These are phyloP conservation scores for Eumerus sabulonum DNA, from an alignment of 2,888 invertebrate species.

Conservation along the genomic window DNA sequence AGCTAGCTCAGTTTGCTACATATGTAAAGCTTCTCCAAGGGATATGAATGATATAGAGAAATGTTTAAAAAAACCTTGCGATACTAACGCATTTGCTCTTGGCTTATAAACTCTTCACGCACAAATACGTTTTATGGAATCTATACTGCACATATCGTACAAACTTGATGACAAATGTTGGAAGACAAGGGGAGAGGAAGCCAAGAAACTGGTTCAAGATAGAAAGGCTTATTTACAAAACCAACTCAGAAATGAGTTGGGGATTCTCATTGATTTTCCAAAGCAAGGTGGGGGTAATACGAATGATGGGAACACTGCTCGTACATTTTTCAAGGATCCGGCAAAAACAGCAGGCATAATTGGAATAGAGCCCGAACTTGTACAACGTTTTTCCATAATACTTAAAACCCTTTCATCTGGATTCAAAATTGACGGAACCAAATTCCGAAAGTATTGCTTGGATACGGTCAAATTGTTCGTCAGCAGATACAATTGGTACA, in stretches of 20 bases:
- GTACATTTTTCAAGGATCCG: constrained; percentile 9
- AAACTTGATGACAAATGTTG: constrained; percentile 27
- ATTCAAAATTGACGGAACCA: background rate
- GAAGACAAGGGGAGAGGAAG: constrained; percentile 25
- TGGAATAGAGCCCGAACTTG: constrained; percentile 5
- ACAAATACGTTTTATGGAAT: constrained; percentile 19
- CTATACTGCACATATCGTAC: constrained; percentile 18
- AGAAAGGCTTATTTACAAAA: too few relatives aligned
- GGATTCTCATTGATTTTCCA: constrained; percentile 18
- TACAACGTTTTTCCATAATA: constrained; percentile 2
- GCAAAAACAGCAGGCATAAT: constrained; percentile 19
- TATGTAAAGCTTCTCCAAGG: constrained; percentile 26
- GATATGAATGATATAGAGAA: constrained; percentile 26
- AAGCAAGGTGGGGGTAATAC: constrained; percentile 23
- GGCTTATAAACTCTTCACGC: constrained; percentile 29
- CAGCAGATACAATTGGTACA: too few relatives aligned
- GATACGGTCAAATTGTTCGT: too few relatives aligned
- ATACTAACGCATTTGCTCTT: too few relatives aligned
- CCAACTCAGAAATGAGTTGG: too few relatives aligned
- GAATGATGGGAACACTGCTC: constrained; percentile 21
- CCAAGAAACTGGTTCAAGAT: too few relatives aligned
- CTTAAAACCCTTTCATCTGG: background rate
- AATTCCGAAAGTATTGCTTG: too few relatives aligned
- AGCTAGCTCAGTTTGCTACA: constrained; percentile 24
- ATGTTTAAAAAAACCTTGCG: too few relatives aligned